Evolutionary conservation across 2,113 vertebrate genomes (phyloP).

Genomic region (Orcinus orca): DNA sequence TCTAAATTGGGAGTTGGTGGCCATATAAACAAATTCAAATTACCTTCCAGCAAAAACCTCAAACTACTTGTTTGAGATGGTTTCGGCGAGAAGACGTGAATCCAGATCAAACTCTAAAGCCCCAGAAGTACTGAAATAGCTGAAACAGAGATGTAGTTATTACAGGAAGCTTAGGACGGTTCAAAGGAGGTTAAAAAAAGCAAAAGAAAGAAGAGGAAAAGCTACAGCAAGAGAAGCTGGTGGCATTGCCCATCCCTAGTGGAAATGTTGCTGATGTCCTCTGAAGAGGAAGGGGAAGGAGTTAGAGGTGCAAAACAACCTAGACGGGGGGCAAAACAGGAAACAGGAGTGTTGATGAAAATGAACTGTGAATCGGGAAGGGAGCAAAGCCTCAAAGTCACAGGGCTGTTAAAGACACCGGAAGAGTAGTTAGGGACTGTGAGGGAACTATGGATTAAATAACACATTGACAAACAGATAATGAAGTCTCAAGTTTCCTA

Average conservation of each 20-base stretch:
- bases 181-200: constrained; percentile 64
- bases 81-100: constrained; percentile 57
- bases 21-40: constrained; percentile 71
- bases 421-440: background rate
- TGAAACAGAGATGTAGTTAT: constrained; percentile 61
- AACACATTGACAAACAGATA: background rate
- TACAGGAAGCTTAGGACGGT: constrained; percentile 52
- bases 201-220: constrained; percentile 50
- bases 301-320: constrained; percentile 33
- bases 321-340: constrained; percentile 58
- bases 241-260: constrained; percentile 20
- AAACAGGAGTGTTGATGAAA: constrained; percentile 61
- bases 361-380: background rate
- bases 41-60: constrained; percentile 70
- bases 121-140: constrained; percentile 71
- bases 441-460: background rate
- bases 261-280: constrained; percentile 45
- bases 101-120: constrained; percentile 69
- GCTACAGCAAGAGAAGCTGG: constrained; percentile 34
- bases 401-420: background rate
- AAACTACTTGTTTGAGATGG: constrained; percentile 69
- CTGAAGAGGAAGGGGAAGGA: constrained; percentile 63
- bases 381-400: background rate
- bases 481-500: background rate
- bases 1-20: constrained; percentile 59